Evolutionary conservation across 92 coral and sea anemone genomes (phyloP).

Genomic region (Galaxea fascicularis): DNA sequence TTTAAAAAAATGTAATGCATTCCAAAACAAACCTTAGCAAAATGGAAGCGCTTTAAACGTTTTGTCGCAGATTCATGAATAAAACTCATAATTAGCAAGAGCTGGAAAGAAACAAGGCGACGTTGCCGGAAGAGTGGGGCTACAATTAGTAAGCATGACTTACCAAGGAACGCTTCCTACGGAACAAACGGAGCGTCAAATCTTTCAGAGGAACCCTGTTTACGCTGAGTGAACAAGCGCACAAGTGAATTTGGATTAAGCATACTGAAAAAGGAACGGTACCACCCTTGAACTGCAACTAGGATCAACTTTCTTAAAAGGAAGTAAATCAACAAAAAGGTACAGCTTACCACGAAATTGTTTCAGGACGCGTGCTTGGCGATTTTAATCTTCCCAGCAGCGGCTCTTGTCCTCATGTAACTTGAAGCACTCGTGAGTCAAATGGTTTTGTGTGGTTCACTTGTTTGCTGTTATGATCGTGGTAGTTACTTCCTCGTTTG

Average conservation of each 20-base stretch:
- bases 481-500: constrained; percentile 13
- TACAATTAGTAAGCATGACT: not conserved
- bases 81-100: not conserved
- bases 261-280: not conserved
- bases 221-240: not conserved
- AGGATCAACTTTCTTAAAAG: not conserved
- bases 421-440: not conserved
- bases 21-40: no score
- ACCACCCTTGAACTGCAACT: not conserved
- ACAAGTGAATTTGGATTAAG: not conserved
- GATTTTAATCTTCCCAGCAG: not conserved
- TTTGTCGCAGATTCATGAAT: not conserved
- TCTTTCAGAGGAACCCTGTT: not conserved
- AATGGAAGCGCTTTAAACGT: no score
- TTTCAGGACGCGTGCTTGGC: not conserved
- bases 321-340: not conserved
- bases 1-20: no score
- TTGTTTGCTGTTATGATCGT: not conserved
- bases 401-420: not conserved
- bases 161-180: not conserved
- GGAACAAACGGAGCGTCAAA: not conserved
- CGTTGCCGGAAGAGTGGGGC: not conserved
- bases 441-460: constrained; percentile 5
- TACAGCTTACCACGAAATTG: constrained; percentile 1
- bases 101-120: not conserved